Conservation (phyloP, 2,888 invertebrate genomes). For the Thymelicus lineola region DNA sequence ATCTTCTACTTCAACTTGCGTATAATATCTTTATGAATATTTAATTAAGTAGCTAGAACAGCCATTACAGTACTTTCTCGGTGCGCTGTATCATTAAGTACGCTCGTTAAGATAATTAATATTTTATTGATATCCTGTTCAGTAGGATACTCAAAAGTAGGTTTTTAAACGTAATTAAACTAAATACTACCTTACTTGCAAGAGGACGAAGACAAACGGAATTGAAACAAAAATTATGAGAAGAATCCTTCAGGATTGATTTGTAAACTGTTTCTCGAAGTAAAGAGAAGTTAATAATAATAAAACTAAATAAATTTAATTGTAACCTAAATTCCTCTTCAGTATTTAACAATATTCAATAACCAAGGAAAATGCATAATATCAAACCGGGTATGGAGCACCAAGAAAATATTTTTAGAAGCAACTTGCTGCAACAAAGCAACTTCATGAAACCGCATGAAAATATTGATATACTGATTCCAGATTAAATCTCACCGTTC, state of each 20-base stretch:
- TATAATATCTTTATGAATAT: slow-evolving; percentile 32
- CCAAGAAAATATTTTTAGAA: slow-evolving; percentile 41
- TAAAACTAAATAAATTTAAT: not conserved
- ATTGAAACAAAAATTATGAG: no score
- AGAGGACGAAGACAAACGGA: no score
- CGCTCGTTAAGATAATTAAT: not conserved
- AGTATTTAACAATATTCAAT: slow-evolving; percentile 2
- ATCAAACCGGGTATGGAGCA: slow-evolving; percentile 14
- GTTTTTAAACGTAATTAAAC: not conserved
- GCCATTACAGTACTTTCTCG: slow-evolving; percentile 4
- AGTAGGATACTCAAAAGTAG: not conserved
- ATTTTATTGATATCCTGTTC: not conserved
- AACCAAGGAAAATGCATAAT: slow-evolving; percentile 17
- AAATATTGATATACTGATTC: slow-evolving; percentile 52
- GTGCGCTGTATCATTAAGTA: not conserved
- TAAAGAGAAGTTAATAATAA: not conserved
- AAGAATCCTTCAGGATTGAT: no score
- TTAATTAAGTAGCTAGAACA: slow-evolving; percentile 14
- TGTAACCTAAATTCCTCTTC: not conserved
- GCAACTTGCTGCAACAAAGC: slow-evolving; percentile 35
- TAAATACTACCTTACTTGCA: no score
- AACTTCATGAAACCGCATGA: slow-evolving; percentile 39
- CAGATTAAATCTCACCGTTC: slow-evolving; percentile 52
- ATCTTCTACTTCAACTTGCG: slow-evolving; percentile 30
- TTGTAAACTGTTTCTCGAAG: no score